phyloP scores from a whole-genome alignment of 2,888 invertebrate genomes.

The Tiliacea citrago region DNA sequence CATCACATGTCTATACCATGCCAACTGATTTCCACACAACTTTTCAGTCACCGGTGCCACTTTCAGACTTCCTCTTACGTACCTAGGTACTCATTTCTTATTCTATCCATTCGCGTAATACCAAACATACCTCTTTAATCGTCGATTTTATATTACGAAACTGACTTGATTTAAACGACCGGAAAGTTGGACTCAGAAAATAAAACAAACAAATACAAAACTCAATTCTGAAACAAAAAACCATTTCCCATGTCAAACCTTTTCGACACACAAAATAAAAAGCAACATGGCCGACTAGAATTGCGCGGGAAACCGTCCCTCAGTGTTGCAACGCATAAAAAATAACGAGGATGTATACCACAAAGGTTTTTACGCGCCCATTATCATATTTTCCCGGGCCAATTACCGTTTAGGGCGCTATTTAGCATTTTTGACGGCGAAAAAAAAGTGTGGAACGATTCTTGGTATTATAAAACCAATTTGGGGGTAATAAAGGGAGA shows the following conservation, averaged over 20 bases:
- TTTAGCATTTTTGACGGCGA: slow-evolving; percentile 80
- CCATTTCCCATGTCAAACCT: slow-evolving; percentile 54
- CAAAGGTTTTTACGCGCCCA: slow-evolving; percentile 84
- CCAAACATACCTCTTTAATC: too few relatives aligned
- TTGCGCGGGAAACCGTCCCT: slow-evolving; percentile 76
- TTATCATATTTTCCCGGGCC: slow-evolving; percentile 86
- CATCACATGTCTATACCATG: too few relatives aligned
- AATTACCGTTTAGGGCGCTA: slow-evolving; percentile 81
- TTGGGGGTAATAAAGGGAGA: slow-evolving; percentile 51
- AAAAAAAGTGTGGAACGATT: slow-evolving; percentile 66
- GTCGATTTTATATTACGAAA: neutral
- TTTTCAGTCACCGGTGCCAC: too few relatives aligned
- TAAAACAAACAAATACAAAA: neutral
- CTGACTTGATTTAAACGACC: neutral
- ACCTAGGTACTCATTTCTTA: too few relatives aligned
- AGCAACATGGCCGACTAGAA: slow-evolving; percentile 77
- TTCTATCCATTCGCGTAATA: too few relatives aligned
- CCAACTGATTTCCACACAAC: too few relatives aligned
- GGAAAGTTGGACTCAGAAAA: neutral
- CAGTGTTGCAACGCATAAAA: slow-evolving; percentile 74
- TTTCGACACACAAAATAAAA: slow-evolving; percentile 60
- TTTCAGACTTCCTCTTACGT: too few relatives aligned
- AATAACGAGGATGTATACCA: slow-evolving; percentile 82
- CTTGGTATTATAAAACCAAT: slow-evolving; percentile 69
- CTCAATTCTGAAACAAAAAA: slow-evolving; percentile 25